Conservation (phyloP, 2,113 vertebrate genomes). For the Hirundichthys speculiger region DNA sequence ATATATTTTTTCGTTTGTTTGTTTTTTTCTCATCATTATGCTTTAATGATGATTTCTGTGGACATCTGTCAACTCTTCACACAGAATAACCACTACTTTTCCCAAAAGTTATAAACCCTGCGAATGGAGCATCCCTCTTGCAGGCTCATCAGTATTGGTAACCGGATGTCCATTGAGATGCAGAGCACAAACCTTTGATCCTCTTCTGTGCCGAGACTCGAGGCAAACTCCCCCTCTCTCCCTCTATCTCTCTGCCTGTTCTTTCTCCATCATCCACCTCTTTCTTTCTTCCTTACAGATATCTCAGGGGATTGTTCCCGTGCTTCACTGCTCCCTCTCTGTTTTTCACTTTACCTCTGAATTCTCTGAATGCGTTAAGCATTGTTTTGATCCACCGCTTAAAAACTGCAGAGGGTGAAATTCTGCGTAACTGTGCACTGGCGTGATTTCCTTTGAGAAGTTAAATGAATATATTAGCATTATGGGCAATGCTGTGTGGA, state of each 20-base stretch:
- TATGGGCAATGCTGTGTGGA: no score
- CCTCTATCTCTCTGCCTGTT: conserved; percentile 31
- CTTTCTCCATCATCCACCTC: conserved; percentile 67
- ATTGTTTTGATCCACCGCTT: conserved; percentile 29
- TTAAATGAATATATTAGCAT: conserved; percentile 3
- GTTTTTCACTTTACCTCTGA: conserved; percentile 57
- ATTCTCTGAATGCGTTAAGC: conserved; percentile 47
- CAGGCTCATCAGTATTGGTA: conserved; percentile 76
- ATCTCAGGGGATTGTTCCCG: conserved; percentile 67
- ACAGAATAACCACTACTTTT: conserved; percentile 61
- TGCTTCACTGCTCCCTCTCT: conserved; percentile 54
- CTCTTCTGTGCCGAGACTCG: conserved; percentile 72
- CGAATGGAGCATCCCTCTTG: conserved; percentile 69
- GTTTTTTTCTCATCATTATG: no score
- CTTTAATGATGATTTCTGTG: conserved; percentile 1
- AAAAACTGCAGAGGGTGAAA: conserved; percentile 21
- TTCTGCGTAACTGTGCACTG: neutral
- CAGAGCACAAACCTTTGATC: conserved; percentile 81
- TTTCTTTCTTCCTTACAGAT: conserved; percentile 43
- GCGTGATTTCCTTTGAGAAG: conserved; percentile 1
- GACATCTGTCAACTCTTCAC: conserved; percentile 16
- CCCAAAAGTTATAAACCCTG: conserved; percentile 52
- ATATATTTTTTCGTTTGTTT: neutral
- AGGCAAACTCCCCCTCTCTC: conserved; percentile 65
- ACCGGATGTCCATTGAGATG: conserved; percentile 78